These are phyloP conservation scores for Dryococelus australis DNA, from an alignment of 2,888 invertebrate genomes.

Conservation along the genomic window DNA sequence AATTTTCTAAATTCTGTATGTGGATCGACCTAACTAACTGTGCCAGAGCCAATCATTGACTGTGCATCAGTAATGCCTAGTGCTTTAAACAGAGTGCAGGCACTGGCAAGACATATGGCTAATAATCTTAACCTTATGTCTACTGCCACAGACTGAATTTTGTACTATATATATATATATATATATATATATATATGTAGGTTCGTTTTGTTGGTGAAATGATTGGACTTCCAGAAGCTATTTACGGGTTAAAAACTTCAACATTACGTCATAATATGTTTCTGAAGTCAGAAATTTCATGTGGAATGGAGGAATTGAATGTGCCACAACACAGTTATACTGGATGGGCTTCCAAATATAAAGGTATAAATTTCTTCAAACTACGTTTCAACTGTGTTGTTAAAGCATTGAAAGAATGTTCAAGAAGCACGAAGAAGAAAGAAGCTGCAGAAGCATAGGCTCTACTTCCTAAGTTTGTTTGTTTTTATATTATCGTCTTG, in stretches of 20 bases:
- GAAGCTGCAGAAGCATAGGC: background rate
- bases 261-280: background rate
- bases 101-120: too few relatives aligned
- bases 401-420: background rate
- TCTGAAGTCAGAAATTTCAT: background rate
- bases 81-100: too few relatives aligned
- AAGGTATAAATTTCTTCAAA: background rate
- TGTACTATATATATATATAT: background rate
- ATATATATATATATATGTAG: background rate
- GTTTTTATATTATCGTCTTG: too few relatives aligned
- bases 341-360: background rate
- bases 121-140: too few relatives aligned
- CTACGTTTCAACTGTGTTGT: background rate
- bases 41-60: too few relatives aligned
- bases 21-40: too few relatives aligned
- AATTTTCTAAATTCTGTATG: too few relatives aligned
- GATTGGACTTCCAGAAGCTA: background rate
- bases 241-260: background rate
- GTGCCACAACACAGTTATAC: constrained; percentile 6
- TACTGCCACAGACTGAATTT: too few relatives aligned
- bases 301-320: background rate
- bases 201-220: background rate
- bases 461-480: too few relatives aligned
- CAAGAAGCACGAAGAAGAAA: background rate
- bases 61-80: too few relatives aligned